These are phyloP conservation scores for Harpegnathos saltator DNA, from an alignment of 1,140 invertebrate genomes.

Conservation along the genomic window DNA sequence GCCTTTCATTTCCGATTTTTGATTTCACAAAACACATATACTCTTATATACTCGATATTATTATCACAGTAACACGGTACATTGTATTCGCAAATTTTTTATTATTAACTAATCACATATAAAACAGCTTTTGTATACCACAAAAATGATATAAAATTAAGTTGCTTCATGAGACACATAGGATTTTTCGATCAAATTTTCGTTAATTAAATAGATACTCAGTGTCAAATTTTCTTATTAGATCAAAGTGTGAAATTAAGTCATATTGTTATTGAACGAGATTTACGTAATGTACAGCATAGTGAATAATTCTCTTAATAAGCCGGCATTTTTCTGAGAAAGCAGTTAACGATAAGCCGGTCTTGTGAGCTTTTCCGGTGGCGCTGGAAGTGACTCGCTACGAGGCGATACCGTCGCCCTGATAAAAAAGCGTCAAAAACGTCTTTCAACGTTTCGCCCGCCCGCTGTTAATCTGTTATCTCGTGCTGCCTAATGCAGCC, in stretches of 20 bases:
- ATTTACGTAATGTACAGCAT: neutral
- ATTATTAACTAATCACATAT: neutral
- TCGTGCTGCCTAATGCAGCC: slow-evolving; percentile 21
- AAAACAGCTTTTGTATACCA: neutral
- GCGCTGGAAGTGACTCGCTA: slow-evolving; percentile 63
- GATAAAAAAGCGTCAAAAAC: slow-evolving; percentile 70
- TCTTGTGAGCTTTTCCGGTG: slow-evolving; percentile 74
- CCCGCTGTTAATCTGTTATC: slow-evolving; percentile 62
- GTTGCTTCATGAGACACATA: neutral
- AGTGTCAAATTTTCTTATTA: neutral
- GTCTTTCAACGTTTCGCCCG: slow-evolving; percentile 35
- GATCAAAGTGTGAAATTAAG: neutral
- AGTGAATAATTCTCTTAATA: slow-evolving; percentile 26
- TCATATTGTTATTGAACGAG: neutral
- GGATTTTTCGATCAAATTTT: neutral
- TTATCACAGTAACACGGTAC: neutral
- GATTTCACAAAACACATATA: neutral
- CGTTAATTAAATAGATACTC: no score
- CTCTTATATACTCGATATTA: neutral
- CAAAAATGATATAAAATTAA: neutral
- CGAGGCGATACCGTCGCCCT: slow-evolving; percentile 50
- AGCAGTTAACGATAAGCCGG: slow-evolving; percentile 58
- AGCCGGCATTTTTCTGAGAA: slow-evolving; percentile 64
- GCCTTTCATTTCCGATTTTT: neutral
- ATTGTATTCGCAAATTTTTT: no score